Evolutionary conservation across 1,140 invertebrate genomes (phyloP), one percentile per base, ranked within the genome.

Genomic region (Aphelenchoides fujianensis): DNA sequence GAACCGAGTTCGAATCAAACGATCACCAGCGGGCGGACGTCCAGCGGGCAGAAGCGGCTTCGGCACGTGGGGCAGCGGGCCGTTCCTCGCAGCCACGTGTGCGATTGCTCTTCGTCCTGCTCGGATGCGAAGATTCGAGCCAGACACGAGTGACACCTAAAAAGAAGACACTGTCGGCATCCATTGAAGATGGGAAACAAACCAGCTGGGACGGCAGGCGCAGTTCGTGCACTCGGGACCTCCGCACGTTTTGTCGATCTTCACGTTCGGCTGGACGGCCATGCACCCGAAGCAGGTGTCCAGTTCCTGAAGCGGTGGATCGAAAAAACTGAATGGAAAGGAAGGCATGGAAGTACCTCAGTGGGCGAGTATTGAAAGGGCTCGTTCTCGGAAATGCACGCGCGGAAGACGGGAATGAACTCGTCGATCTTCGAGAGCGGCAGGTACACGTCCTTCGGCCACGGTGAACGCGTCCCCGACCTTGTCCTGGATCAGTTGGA

Each of bases 271-370:
- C 9, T 19, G 12, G 7, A 66, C 63, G 53, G 63, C 63, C 63
- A 66, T 66, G 36, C 63, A 66, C n/a, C 63, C 63, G 31, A 66
- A 66, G 7, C 63, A 66, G 31, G 23, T 37, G 12, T 66, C 63
- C 1, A 66, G 63, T 12, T 66, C 55, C 41, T 48, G 41, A 48
- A 48, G 23, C 23, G n/a, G n/a, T n/a, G n/a, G n/a, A n/a, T n/a
- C n/a, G n/a, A n/a, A n/a, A n/a, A n/a, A n/a, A n/a, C n/a, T n/a
- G n/a, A n/a, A n/a, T n/a, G n/a, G n/a, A n/a, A n/a, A n/a, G n/a
- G n/a, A n/a, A n/a, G n/a, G n/a, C n/a, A n/a, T n/a, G n/a, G n/a
- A n/a, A n/a, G n/a, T 48, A 48, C 59, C 31, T 66, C 63, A 2
- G 31, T 66, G 19, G 28, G n/a, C 30, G 1, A 16, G 36, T 66